phyloP scores from a whole-genome alignment of 1,140 invertebrate genomes.

The Aphelinus atriplicis region DNA sequence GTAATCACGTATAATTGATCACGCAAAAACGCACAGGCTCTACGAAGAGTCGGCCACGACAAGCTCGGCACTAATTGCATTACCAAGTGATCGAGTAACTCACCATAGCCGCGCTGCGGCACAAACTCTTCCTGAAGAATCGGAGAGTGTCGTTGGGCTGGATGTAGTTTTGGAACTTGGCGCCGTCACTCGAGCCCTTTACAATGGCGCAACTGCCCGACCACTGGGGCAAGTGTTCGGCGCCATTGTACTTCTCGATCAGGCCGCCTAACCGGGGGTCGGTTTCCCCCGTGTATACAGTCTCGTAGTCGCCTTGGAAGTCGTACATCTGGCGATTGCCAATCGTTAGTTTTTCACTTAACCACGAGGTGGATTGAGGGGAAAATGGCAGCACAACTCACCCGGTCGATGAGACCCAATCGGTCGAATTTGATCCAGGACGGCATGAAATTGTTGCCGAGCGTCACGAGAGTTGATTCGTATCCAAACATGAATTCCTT shows the following conservation, averaged over 20 bases:
- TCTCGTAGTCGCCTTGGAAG: slow-evolving; percentile 82
- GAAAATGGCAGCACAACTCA: slow-evolving; percentile 61
- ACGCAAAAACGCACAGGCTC: too few relatives aligned
- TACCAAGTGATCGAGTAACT: slow-evolving; percentile 48
- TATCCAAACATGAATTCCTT: slow-evolving; percentile 88
- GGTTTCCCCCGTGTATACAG: slow-evolving; percentile 78
- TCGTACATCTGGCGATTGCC: slow-evolving; percentile 80
- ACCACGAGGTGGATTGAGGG: too few relatives aligned
- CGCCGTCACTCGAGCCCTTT: slow-evolving; percentile 83
- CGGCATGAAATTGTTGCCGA: slow-evolving; percentile 81
- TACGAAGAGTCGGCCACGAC: too few relatives aligned
- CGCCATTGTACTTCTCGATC: slow-evolving; percentile 80
- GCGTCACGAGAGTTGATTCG: slow-evolving; percentile 74
- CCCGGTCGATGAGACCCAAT: slow-evolving; percentile 83
- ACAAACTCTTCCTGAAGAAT: slow-evolving; percentile 86
- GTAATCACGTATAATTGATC: too few relatives aligned
- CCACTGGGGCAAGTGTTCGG: slow-evolving; percentile 80
- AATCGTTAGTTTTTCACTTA: too few relatives aligned
- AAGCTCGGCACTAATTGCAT: too few relatives aligned
- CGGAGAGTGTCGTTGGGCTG: slow-evolving; percentile 73
- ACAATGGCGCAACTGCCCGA: slow-evolving; percentile 79
- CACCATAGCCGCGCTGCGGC: slow-evolving; percentile 78
- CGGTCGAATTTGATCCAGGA: slow-evolving; percentile 85
- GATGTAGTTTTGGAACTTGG: slow-evolving; percentile 80
- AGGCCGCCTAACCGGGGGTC: slow-evolving; percentile 74